These are phyloP conservation scores for Pollachius pollachius DNA, from an alignment of 2,113 vertebrate genomes.

Conservation along the genomic window DNA sequence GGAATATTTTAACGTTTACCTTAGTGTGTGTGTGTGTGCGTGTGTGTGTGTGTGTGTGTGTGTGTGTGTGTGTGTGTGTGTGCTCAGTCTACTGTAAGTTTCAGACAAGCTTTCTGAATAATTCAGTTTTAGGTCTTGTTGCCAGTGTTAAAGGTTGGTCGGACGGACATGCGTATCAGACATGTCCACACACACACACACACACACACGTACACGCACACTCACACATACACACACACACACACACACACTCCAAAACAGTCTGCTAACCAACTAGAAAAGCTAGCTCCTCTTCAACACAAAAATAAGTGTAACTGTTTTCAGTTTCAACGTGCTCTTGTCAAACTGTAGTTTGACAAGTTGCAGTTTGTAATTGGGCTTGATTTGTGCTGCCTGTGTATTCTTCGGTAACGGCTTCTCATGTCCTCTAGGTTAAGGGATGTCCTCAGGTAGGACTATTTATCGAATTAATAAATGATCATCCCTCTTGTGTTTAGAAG, in stretches of 20 bases:
- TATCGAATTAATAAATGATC: too few relatives aligned
- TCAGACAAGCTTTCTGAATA: constrained; percentile 69
- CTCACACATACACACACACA: background rate
- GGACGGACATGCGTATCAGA: background rate
- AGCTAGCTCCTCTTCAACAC: too few relatives aligned
- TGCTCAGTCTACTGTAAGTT: constrained; percentile 65
- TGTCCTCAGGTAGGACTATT: too few relatives aligned
- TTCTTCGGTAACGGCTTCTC: too few relatives aligned
- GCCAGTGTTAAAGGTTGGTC: constrained; percentile 28
- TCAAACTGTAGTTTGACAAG: too few relatives aligned
- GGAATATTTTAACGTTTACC: background rate
- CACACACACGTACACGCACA: background rate
- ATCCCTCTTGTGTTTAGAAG: too few relatives aligned
- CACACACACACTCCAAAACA: constrained; percentile 12
- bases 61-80: constrained; percentile 29
- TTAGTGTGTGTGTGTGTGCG: background rate
- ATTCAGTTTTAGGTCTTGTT: constrained; percentile 60
- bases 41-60: constrained; percentile 11
- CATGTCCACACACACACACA: background rate
- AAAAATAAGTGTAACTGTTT: too few relatives aligned
- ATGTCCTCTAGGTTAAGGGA: too few relatives aligned
- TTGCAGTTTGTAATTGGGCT: too few relatives aligned
- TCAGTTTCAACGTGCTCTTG: too few relatives aligned
- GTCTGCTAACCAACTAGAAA: too few relatives aligned
- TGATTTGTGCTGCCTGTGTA: too few relatives aligned